phyloP scores from a whole-genome alignment of 2,888 invertebrate genomes.

The Drosophila melanosoma region DNA sequence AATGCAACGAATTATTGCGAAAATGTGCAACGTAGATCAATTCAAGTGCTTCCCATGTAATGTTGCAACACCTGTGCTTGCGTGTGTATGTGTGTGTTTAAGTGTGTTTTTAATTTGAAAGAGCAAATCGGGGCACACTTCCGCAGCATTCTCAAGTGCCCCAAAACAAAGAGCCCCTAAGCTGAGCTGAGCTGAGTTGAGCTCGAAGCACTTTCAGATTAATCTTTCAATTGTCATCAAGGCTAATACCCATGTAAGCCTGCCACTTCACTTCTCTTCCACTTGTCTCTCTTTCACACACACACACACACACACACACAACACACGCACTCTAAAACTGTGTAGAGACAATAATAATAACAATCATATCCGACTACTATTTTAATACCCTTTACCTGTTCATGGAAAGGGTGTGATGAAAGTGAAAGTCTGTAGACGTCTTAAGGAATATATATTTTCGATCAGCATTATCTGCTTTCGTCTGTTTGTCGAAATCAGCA shows the following conservation, averaged over 20 bases:
- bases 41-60: not conserved
- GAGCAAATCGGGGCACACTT: slow-evolving; percentile 54
- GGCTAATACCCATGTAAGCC: slow-evolving; percentile 63
- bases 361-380: not conserved
- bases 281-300: not conserved
- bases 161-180: slow-evolving; percentile 4
- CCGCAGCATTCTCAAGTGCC: slow-evolving; percentile 41
- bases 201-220: slow-evolving; percentile 27
- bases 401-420: not conserved
- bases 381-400: not conserved
- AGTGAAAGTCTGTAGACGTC: not conserved
- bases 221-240: slow-evolving; percentile 57
- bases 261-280: not conserved
- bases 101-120: not conserved
- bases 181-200: not conserved
- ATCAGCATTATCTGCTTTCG: not conserved
- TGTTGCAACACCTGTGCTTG: not conserved
- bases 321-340: not conserved
- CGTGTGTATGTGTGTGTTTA: not conserved
- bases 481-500: not conserved
- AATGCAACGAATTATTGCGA: slow-evolving; percentile 5
- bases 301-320: not conserved
- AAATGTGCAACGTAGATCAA: slow-evolving; percentile 9
- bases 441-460: not conserved
- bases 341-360: not conserved